These are phyloP conservation scores for Eulemur albifrons DNA, from an alignment of 2,797 vertebrate species.

Conservation along the genomic window DNA sequence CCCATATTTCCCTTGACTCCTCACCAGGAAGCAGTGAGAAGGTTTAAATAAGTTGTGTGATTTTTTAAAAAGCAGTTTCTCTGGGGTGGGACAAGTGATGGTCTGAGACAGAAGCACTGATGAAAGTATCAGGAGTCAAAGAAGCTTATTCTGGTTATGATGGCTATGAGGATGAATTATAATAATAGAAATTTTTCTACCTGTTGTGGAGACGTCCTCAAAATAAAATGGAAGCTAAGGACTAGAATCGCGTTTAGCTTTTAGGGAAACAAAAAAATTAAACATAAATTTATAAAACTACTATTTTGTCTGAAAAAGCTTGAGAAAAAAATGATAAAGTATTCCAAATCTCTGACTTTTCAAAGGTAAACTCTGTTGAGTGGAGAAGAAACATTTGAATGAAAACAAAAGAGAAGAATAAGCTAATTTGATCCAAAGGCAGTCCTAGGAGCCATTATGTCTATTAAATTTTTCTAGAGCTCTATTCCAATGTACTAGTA, in stretches of 20 bases:
- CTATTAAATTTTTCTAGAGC: neutral
- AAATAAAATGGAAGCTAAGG: conserved; percentile 25
- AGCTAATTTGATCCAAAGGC: neutral
- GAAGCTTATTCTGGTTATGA: neutral
- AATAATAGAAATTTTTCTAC: neutral
- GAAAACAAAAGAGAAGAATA: neutral
- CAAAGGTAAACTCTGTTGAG: neutral
- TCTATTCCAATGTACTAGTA: neutral
- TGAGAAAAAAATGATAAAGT: neutral
- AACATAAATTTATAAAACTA: neutral
- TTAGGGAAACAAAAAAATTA: conserved; percentile 1
- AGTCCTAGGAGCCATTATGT: neutral
- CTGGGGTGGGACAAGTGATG: neutral
- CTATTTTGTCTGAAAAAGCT: neutral
- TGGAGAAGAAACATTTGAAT: conserved; percentile 5
- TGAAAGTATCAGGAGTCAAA: conserved; percentile 19
- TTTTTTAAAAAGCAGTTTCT: conserved; percentile 59
- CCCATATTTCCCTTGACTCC: neutral
- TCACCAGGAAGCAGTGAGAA: conserved; percentile 53
- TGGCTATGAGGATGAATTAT: neutral
- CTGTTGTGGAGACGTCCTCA: neutral
- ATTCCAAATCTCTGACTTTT: neutral
- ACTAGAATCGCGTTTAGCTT: neutral
- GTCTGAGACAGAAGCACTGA: conserved; percentile 17
- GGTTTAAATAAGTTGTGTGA: conserved; percentile 47